Percentiles rank a stretch among this genome's conserved stretches.
Evolutionary conservation across 2,888 invertebrate species (phyloP).

Genomic region (Athetis lepigone): DNA sequence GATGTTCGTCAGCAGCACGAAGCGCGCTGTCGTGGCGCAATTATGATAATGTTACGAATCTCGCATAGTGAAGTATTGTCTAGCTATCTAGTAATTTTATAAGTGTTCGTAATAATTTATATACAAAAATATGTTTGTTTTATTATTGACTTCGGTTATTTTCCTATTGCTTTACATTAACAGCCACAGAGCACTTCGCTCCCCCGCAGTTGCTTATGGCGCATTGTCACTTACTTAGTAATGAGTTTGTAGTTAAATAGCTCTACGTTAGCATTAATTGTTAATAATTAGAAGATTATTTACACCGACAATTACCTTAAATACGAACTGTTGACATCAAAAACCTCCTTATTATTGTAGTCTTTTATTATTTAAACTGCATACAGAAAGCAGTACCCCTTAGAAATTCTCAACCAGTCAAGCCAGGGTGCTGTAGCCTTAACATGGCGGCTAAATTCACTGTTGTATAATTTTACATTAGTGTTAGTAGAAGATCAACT

Average conservation of each 20-base stretch:
- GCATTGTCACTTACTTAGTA: not conserved
- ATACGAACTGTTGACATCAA: too few relatives aligned
- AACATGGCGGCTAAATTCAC: too few relatives aligned
- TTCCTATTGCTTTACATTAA: not conserved
- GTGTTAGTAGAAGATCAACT: too few relatives aligned
- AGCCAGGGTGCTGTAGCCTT: too few relatives aligned
- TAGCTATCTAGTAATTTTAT: constrained; percentile 37
- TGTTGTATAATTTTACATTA: too few relatives aligned
- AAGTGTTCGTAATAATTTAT: constrained; percentile 59
- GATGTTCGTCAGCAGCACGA: not conserved
- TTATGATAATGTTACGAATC: constrained; percentile 36
- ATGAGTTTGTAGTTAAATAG: not conserved
- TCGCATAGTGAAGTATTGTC: constrained; percentile 35
- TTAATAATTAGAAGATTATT: too few relatives aligned
- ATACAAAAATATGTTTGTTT: constrained; percentile 42
- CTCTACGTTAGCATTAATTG: too few relatives aligned
- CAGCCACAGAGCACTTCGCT: not conserved
- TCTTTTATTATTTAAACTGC: too few relatives aligned
- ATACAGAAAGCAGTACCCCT: too few relatives aligned
- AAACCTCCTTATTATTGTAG: too few relatives aligned
- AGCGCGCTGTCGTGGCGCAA: not conserved
- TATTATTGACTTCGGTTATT: constrained; percentile 20
- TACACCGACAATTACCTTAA: too few relatives aligned
- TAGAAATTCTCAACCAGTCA: too few relatives aligned
- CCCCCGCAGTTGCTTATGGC: not conserved